phyloP scores from a whole-genome alignment of 1,140 invertebrate species.

The Dryas iulia region DNA sequence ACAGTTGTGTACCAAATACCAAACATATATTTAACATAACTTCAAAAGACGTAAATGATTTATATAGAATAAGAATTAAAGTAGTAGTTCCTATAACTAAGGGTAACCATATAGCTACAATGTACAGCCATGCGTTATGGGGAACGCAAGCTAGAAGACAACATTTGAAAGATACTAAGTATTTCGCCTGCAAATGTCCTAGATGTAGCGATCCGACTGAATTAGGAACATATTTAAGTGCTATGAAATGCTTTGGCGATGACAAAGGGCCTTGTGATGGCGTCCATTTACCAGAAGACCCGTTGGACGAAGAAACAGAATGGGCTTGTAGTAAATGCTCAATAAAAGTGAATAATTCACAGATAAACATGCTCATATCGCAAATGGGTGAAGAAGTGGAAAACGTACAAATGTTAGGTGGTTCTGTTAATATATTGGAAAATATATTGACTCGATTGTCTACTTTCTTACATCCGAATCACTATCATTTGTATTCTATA shows the following conservation, averaged over 20 bases:
- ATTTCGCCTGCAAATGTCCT: conserved; percentile 87
- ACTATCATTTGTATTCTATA: conserved; percentile 89
- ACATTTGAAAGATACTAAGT: conserved; percentile 90
- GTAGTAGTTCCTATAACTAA: conserved; percentile 84
- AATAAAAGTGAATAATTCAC: conserved; percentile 76
- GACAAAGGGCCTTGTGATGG: conserved; percentile 81
- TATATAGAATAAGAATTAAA: conserved; percentile 83
- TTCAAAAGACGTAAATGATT: conserved; percentile 68
- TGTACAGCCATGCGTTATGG: conserved; percentile 93
- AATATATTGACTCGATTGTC: conserved; percentile 82
- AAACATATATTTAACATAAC: conserved; percentile 83
- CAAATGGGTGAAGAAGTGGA: conserved; percentile 89
- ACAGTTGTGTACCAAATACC: conserved; percentile 88
- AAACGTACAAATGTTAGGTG: conserved; percentile 81
- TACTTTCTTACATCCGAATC: conserved; percentile 88
- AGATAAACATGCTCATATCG: conserved; percentile 82
- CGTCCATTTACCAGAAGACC: conserved; percentile 84
- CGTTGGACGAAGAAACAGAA: conserved; percentile 84
- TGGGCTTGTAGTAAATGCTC: conserved; percentile 88
- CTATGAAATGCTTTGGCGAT: conserved; percentile 85
- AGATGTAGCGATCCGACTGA: conserved; percentile 90
- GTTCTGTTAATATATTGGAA: conserved; percentile 82
- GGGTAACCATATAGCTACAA: conserved; percentile 87
- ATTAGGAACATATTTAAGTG: conserved; percentile 87
- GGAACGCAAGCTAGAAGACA: conserved; percentile 88